phyloP scores from a whole-genome alignment of 35 echinoderm and acorn worm species.

The Strongylocentrotus purpuratus region DNA sequence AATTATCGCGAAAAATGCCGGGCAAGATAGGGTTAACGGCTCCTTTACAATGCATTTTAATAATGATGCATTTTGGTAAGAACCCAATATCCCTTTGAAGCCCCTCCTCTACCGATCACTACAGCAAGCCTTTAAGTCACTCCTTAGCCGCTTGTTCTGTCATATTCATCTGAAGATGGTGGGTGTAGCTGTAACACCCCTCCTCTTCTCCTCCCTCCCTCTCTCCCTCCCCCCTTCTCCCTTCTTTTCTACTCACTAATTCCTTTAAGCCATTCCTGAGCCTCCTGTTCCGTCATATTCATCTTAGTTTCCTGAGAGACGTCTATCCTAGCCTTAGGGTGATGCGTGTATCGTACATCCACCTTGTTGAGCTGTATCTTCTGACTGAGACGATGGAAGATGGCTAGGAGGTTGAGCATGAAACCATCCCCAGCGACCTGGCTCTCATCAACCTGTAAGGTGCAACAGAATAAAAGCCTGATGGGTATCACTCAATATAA shows the following conservation, averaged over 20 bases:
- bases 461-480: neutral
- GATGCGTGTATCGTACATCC: conserved; percentile 86
- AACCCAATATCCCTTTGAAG: too few relatives aligned
- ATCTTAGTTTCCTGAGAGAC: conserved; percentile 84
- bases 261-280: conserved; percentile 74
- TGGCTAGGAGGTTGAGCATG: conserved; percentile 89
- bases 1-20: too few relatives aligned
- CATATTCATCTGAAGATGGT: too few relatives aligned
- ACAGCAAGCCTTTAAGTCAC: too few relatives aligned
- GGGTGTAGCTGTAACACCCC: too few relatives aligned
- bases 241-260: conserved; percentile 40
- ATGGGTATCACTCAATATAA: neutral
- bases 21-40: too few relatives aligned
- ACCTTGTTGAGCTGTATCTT: conserved; percentile 89
- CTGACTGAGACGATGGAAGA: conserved; percentile 77
- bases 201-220: neutral
- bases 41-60: too few relatives aligned
- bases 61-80: too few relatives aligned
- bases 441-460: conserved; percentile 83
- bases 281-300: conserved; percentile 75
- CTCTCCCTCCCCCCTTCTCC: neutral
- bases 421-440: conserved; percentile 91
- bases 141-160: neutral
- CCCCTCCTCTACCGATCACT: too few relatives aligned
- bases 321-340: conserved; percentile 78